These are phyloP conservation scores for Threskiornis aethiopicus DNA, from an alignment of 2,797 vertebrate species.

Conservation along the genomic window DNA sequence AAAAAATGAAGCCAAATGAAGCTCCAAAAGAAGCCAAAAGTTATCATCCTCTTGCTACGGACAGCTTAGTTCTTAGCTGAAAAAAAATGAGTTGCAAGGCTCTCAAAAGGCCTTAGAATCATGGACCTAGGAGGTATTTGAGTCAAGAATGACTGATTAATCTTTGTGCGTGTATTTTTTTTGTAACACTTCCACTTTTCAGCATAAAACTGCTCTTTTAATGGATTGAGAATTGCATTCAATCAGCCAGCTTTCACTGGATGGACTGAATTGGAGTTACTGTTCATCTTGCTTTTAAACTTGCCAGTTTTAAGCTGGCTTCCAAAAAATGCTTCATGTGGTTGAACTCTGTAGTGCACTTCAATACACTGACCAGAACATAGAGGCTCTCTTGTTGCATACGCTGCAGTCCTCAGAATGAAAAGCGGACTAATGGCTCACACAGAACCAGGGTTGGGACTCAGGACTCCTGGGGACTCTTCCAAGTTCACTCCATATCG, in stretches of 20 bases:
- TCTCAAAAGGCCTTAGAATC: neutral
- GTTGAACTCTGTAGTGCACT: neutral
- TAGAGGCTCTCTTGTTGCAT: neutral
- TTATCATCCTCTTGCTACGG: neutral
- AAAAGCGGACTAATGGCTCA: neutral
- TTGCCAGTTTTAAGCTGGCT: neutral
- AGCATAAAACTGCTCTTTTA: neutral
- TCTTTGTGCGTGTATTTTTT: neutral
- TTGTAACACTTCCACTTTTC: neutral
- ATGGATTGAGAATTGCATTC: neutral
- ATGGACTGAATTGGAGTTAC: neutral
- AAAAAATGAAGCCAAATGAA: neutral
- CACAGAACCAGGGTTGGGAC: neutral
- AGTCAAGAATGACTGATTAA: neutral
- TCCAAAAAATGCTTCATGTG: neutral
- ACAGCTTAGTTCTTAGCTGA: neutral
- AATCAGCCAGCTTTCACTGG: neutral
- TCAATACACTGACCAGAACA: neutral
- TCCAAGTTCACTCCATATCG: neutral
- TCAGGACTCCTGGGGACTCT: neutral
- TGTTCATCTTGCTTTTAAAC: neutral
- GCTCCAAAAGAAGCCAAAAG: neutral
- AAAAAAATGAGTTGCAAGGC: neutral
- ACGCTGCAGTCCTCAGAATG: neutral
- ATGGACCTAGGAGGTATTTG: neutral